These are phyloP conservation scores for Dicerorhinus sumatrensis DNA, from an alignment of 2,113 vertebrate species.

Conservation along the genomic window DNA sequence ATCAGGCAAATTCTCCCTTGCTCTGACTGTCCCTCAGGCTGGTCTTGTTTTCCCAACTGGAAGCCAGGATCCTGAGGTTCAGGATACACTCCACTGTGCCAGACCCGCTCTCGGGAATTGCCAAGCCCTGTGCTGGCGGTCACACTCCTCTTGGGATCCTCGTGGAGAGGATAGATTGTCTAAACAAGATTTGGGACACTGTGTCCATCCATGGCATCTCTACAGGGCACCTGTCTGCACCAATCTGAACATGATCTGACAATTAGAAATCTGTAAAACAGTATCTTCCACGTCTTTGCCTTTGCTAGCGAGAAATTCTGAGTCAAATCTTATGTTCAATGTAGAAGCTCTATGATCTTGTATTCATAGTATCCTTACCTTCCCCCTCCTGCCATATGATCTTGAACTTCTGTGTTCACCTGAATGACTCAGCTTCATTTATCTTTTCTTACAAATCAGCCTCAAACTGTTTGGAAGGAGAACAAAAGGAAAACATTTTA, in stretches of 20 bases:
- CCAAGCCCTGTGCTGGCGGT: rapidly evolving
- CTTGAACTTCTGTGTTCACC: neutral
- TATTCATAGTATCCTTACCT: neutral
- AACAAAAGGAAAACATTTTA: too few relatives aligned
- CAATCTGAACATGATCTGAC: neutral
- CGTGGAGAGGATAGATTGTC: neutral
- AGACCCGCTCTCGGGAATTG: neutral
- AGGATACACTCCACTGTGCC: neutral
- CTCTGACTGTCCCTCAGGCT: neutral
- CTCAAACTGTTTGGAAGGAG: neutral
- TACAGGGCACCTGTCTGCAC: rapidly evolving
- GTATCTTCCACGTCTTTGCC: neutral
- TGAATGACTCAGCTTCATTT: neutral
- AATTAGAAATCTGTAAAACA: neutral
- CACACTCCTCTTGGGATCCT: neutral
- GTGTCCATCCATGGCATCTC: rapidly evolving
- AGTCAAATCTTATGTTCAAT: neutral
- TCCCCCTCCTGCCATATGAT: neutral
- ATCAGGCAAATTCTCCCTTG: neutral
- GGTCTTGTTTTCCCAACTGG: too few relatives aligned
- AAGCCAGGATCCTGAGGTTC: neutral
- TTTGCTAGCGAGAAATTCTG: neutral
- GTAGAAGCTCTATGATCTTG: rapidly evolving
- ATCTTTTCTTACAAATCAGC: neutral
- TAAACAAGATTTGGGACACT: too few relatives aligned